A percentile compares a stretch with the other conserved stretches of the same genome.
Evolutionary conservation across 2,797 vertebrate species (phyloP).

Genomic region (Sarcophilus harrisii): DNA sequence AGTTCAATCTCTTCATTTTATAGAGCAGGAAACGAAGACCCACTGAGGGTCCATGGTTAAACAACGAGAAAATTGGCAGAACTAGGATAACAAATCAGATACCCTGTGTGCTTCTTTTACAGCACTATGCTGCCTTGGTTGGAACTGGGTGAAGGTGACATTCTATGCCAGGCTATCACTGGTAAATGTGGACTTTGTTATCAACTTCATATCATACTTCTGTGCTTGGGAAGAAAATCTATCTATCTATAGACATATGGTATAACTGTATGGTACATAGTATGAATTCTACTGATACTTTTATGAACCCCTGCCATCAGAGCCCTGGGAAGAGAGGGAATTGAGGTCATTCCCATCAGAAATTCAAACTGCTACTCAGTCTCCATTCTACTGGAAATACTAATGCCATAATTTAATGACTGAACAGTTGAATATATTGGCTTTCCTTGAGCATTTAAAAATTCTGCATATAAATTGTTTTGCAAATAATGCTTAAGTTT

Average conservation of each 20-base stretch:
- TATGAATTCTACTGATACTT: neutral
- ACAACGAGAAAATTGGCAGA: neutral
- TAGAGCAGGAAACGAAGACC: neutral
- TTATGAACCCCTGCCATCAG: neutral
- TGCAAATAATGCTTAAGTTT: constrained; percentile 23
- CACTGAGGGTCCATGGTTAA: neutral
- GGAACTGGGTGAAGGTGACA: neutral
- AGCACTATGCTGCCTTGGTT: neutral
- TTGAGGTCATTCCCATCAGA: neutral
- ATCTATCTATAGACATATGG: neutral
- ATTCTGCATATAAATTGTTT: constrained; percentile 41
- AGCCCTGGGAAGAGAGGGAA: neutral
- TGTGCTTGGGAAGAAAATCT: neutral
- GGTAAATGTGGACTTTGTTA: neutral
- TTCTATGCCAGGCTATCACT: neutral
- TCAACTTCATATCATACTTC: neutral
- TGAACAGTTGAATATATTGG: neutral
- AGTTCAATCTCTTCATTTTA: neutral
- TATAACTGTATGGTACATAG: neutral
- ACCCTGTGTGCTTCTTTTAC: neutral
- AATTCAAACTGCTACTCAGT: neutral
- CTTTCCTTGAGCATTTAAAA: neutral
- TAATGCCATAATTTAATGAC: neutral
- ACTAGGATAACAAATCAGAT: neutral
- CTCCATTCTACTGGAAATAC: neutral